Base-by-base conservation (phyloP, 1,140 invertebrate species). In the Leucophenga varia region DNA sequence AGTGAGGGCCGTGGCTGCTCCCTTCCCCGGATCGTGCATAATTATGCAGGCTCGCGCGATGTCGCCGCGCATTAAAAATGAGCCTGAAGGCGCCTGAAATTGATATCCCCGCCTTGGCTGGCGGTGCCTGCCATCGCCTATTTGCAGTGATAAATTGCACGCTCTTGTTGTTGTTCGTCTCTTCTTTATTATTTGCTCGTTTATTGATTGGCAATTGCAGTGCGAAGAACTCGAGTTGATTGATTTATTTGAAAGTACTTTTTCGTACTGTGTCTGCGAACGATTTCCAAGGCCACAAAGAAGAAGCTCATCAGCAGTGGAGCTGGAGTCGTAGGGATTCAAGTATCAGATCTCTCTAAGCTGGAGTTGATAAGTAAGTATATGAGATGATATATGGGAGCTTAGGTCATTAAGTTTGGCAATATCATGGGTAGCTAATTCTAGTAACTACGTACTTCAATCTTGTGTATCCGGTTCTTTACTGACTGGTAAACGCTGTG, bases 21-120 rank as follows among this genome's bases (percentile, higher is more conserved):
- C n/a, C n/a, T n/a, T n/a, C n/a, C n/a, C 13, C 38, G 64, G 41
- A 63, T 67, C 64, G 54, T 63, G 63, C 54, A 68, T 67, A 67
- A 68, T 67, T 67, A 67, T 67, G 63, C 59, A 57, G 39, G 55
- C 55, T 35, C 18, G n/a, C 36, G 49, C 49, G n/a, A 53, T 67
- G 63, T 59, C 63, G 63, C 54, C 52, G 64, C 63, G 55, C 53
- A 67, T 65, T 63, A 63, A 63, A 65, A 65, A 65, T 65, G 63
- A 59, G 63, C 55, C 49, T 34, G 34, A 39, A 30, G 61, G 43
- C 54, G 49, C 34, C 46, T 58, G 63, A 64, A 67, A 64, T 67
- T 61, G 61, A 67, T 64, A 64, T 65, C 43, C 53, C 43, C 54
- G 46, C 45, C 30, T 50, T 54, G 46, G 52, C 41, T 30, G 31